Base-by-base conservation (phyloP, 2,797 vertebrate species). In the Buphagus erythrorhynchus region DNA sequence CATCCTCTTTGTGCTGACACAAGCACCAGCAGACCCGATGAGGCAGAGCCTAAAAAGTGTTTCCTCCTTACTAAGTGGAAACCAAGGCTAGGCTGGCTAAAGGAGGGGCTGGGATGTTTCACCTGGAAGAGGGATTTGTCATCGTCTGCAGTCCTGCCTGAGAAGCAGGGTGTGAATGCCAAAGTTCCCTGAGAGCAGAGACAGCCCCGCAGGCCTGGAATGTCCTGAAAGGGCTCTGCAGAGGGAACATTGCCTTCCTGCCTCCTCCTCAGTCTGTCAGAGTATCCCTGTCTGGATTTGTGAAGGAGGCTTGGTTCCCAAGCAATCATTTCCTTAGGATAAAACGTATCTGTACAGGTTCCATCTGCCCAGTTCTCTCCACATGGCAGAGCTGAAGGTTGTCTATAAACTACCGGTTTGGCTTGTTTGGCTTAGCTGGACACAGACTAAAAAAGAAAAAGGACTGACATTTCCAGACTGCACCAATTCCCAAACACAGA, bases 171-270 rank as follows among this genome's bases (percentile, higher is more conserved):
- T 4, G 65, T 22, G 46, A 81, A 21, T 29, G 10, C 35, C 48
- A 5, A 3, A 18, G 40, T 22, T 77, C 80, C 28, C 65, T 26
- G 3, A 57, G 92, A 5, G 3, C 87, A 83, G 61, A 89, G 66
- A 79, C 62, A 68, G 89, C 74, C 87, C 91, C 4, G 66, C 81
- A 91, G 91, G 84, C 58, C 84, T 94, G 87, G 82, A 85, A 79
- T 51, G 46, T 16, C 54, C 72, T 66, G 68, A 83, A 88, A 95
- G 72, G 68, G 79, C 65, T 80, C 73, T 25, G 55, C 31, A 20
- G 57, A 54, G 25, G 40, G 61, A 92, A 67, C 61, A 12, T 12
- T 1, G 1, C 58, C 92, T 79, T 57, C 59, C 13, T 16, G 21
- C 42, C 67, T 79, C 86, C 63, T 85, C 67, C 88, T 58, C 58